Percentiles rank a stretch among this genome's conserved stretches.
phyloP scores from a whole-genome alignment of 2,797 vertebrate species.

The Sebastes steindachneri region DNA sequence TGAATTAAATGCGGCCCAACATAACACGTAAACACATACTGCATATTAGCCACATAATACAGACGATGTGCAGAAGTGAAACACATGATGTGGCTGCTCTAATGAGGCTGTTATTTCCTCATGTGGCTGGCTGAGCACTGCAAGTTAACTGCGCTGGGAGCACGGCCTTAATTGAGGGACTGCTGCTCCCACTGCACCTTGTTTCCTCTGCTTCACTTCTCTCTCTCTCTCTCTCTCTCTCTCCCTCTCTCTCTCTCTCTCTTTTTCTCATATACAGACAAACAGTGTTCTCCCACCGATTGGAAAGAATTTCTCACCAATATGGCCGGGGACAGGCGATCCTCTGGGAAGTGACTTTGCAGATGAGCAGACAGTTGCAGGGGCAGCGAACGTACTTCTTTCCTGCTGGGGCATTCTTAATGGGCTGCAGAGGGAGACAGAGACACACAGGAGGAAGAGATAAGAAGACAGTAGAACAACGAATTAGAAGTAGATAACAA shows the following conservation, averaged over 20 bases:
- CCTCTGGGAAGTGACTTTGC: slow-evolving; percentile 94
- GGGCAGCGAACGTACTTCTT: slow-evolving; percentile 96
- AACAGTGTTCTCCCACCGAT: background rate
- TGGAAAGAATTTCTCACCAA: slow-evolving; percentile 82
- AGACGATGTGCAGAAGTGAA: slow-evolving; percentile 32
- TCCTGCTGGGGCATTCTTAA: slow-evolving; percentile 93
- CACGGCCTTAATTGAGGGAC: slow-evolving; percentile 58
- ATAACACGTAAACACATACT: background rate
- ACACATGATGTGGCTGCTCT: slow-evolving; percentile 29
- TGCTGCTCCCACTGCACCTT: slow-evolving; percentile 52
- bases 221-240: background rate
- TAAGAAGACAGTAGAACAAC: slow-evolving; percentile 24
- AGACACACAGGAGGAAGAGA: slow-evolving; percentile 30
- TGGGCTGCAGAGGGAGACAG: slow-evolving; percentile 85
- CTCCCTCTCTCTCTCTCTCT: background rate
- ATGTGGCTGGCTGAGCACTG: slow-evolving; percentile 50
- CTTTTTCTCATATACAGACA: background rate
- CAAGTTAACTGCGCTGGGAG: slow-evolving; percentile 56
- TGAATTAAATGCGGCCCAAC: background rate
- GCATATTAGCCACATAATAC: background rate
- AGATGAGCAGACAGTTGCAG: slow-evolving; percentile 96
- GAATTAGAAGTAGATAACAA: slow-evolving; percentile 50
- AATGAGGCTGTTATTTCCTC: slow-evolving; percentile 65
- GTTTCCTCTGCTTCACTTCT: slow-evolving; percentile 50
- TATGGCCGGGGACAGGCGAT: slow-evolving; percentile 94